Percentiles rank a stretch among this genome's conserved stretches.
phyloP scores from a whole-genome alignment of 2,113 vertebrate genomes.

The Hippocampus barbouri region DNA sequence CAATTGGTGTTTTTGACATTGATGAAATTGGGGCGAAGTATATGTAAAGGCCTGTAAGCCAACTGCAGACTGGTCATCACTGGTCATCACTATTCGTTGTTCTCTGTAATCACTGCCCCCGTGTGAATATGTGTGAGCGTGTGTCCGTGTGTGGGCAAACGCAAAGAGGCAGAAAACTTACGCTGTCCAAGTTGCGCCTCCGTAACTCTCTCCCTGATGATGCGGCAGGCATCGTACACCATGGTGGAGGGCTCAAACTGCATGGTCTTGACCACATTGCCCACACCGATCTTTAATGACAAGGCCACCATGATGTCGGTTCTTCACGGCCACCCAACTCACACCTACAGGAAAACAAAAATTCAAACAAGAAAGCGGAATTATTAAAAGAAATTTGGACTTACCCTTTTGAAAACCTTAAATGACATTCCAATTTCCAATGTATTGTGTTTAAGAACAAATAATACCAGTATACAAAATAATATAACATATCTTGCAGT shows the following conservation, averaged over 20 bases:
- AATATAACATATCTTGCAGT: too few relatives aligned
- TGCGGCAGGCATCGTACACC: slow-evolving; percentile 94
- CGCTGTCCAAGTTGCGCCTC: slow-evolving; percentile 92
- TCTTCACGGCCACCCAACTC: slow-evolving; percentile 50
- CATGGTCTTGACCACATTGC: slow-evolving; percentile 98
- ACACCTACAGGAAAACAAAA: slow-evolving; percentile 42
- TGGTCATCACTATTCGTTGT: not conserved
- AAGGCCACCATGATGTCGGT: slow-evolving; percentile 93
- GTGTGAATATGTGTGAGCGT: not conserved
- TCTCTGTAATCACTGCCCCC: not conserved
- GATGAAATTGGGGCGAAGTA: not conserved
- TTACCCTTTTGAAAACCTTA: not conserved
- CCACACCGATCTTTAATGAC: slow-evolving; percentile 95
- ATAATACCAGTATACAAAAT: too few relatives aligned
- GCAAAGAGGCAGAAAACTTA: slow-evolving; percentile 69
- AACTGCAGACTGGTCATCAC: not conserved
- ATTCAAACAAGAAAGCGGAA: not conserved
- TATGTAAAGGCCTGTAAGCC: not conserved
- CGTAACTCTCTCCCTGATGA: slow-evolving; percentile 92
- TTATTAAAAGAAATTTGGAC: not conserved
- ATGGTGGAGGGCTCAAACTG: slow-evolving; percentile 98
- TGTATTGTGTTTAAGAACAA: not conserved
- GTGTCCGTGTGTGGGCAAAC: not conserved
- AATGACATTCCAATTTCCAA: not conserved
- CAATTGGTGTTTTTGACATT: not conserved